Base-by-base conservation (phyloP, 2,797 vertebrate species). In the Mus caroli region DNA sequence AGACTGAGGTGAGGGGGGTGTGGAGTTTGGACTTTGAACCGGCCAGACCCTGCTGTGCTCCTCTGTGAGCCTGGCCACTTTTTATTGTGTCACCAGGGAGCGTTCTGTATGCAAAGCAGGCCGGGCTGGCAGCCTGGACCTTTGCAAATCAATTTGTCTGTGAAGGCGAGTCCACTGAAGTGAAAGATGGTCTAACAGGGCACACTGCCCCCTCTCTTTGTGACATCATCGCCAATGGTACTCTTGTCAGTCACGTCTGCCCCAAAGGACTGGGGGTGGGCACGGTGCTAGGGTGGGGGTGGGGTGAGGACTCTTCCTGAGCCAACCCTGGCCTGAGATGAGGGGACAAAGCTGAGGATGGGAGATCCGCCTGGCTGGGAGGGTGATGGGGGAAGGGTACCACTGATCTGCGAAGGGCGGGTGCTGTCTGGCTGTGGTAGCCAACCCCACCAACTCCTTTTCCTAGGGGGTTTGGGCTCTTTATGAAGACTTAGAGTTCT, bases 111-210 rank as follows among this genome's bases (percentile, higher is more conserved):
- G 99, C 99, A 99, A 99, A 99, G 99, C 98, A 99, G 99, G 97
- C 98, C 71, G 98, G 99, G 99, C 99, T 99, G 99, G 99, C 99
- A 99, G 99, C 98, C 98, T 99, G 99, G 99, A 99, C 99, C 99
- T 99, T 99, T 99, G 99, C 99, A 99, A 99, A 99, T 99, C 99
- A 99, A 99, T 99, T 99, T 99, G 99, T 99, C 99, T 99, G 99
- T 99, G 99, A 99, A 99, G 99, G 98, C 98, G 96, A 99, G 98
- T 98, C 98, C 98, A 95, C 99, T 99, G 99, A 98, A 98, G 98
- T 98, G 98, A 99, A 98, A 99, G 99, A 98, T 98, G 99, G 98
- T 97, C 97, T 88, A 98, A 97, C 98, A 98, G 98, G 99, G 98
- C 99, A 99, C 98, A 98, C 99, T 98, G 98, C 98, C 98, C 97